A percentile compares a stretch with the other conserved stretches of the same genome.
These are phyloP conservation scores for Callocephalon fimbriatum DNA, from an alignment of 2,113 vertebrate genomes.

Conservation along the genomic window DNA sequence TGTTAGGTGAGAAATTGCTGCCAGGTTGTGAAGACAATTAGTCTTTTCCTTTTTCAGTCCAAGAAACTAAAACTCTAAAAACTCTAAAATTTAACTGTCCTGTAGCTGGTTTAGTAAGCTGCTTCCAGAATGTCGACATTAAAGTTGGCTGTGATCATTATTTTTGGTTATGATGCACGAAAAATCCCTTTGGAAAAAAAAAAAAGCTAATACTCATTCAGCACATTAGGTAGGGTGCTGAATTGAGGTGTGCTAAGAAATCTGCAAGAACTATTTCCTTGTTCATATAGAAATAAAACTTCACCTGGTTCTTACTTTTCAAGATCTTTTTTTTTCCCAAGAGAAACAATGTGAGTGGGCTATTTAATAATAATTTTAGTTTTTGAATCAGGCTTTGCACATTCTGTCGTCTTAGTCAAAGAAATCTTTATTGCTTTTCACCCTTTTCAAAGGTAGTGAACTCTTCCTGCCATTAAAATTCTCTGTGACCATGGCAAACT, in stretches of 20 bases:
- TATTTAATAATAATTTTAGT: not conserved
- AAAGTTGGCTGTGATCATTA: not conserved
- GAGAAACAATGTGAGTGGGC: not conserved
- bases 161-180: not conserved
- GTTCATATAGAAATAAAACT: not conserved
- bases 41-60: not conserved
- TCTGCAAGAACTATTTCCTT: not conserved
- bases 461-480: not conserved
- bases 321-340: not conserved
- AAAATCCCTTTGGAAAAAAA: not conserved
- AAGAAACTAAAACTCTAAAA: not conserved
- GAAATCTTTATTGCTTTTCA: not conserved
- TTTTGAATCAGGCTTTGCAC: not conserved
- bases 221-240: not conserved
- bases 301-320: not conserved
- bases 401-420: not conserved
- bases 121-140: not conserved
- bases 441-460: not conserved
- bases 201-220: not conserved
- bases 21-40: not conserved
- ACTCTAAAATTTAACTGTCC: not conserved
- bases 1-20: not conserved
- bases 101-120: not conserved
- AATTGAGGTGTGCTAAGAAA: not conserved
- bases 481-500: not conserved